Conservation (phyloP, 2,888 invertebrate genomes). For the Clistopyga incitator region DNA sequence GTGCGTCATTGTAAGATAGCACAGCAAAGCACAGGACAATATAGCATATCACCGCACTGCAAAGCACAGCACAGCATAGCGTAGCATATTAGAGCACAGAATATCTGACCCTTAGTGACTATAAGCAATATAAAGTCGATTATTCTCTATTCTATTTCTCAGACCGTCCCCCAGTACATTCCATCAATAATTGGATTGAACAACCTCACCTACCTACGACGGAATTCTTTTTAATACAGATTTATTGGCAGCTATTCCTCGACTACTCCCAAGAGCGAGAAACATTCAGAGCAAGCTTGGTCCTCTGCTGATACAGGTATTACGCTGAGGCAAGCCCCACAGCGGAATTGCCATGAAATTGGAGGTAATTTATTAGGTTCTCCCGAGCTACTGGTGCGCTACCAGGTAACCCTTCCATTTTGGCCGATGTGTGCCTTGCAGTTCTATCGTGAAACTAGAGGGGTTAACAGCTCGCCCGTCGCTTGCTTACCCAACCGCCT, state of each 20-base stretch:
- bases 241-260: constrained; percentile 79
- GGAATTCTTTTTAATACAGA: constrained; percentile 78
- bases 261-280: constrained; percentile 62
- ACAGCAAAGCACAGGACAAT: too few relatives aligned
- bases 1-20: too few relatives aligned
- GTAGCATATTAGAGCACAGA: too few relatives aligned
- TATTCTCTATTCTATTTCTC: background rate
- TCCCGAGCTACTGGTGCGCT: constrained; percentile 20
- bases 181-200: constrained; percentile 37
- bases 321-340: constrained; percentile 42
- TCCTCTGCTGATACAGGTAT: constrained; percentile 24
- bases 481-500: constrained; percentile 4
- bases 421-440: constrained; percentile 49
- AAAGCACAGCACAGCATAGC: too few relatives aligned
- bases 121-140: background rate
- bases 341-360: constrained; percentile 80
- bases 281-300: background rate
- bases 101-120: background rate
- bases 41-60: too few relatives aligned
- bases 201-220: constrained; percentile 38
- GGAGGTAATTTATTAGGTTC: constrained; percentile 80
- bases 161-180: background rate
- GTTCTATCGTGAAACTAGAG: constrained; percentile 30
- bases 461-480: constrained; percentile 30
- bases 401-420: constrained; percentile 68